Evolutionary conservation across 1,140 invertebrate species (phyloP).

Genomic region (Homalodisca vitripennis): DNA sequence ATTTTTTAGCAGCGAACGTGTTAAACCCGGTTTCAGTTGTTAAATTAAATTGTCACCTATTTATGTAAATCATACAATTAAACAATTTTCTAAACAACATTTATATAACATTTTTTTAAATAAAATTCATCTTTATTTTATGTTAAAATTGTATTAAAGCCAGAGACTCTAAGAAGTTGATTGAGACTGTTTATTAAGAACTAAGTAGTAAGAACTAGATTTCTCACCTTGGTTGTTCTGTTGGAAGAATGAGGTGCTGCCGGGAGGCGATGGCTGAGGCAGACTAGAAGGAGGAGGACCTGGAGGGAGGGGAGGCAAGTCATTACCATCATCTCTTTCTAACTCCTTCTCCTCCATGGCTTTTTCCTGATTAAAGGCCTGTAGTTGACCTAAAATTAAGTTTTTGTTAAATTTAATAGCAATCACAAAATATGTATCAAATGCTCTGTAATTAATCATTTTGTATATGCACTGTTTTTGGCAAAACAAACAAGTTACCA

Average conservation of each 20-base stretch:
- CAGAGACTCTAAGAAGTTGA: too few relatives aligned
- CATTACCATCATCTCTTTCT: neutral
- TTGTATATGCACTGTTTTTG: too few relatives aligned
- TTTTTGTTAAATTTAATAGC: too few relatives aligned
- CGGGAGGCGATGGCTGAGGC: conserved; percentile 10
- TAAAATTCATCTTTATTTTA: neutral
- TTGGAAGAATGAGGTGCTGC: neutral
- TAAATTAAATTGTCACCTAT: neutral
- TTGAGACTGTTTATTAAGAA: too few relatives aligned
- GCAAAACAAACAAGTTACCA: too few relatives aligned
- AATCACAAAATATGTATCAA: too few relatives aligned
- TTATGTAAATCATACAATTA: neutral
- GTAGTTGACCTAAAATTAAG: too few relatives aligned
- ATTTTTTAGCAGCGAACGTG: too few relatives aligned
- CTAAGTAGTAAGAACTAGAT: too few relatives aligned
- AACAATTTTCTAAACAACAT: neutral
- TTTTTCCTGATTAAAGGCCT: too few relatives aligned
- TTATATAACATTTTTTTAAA: neutral
- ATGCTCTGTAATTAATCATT: too few relatives aligned
- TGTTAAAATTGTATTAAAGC: neutral
- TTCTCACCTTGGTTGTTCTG: conserved; percentile 8
- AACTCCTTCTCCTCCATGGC: neutral
- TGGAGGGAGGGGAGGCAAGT: conserved; percentile 25
- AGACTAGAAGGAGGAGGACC: conserved; percentile 12
- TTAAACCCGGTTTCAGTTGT: too few relatives aligned